Base-by-base conservation (phyloP, 1,140 invertebrate species). In the Cotesia vestalis region DNA sequence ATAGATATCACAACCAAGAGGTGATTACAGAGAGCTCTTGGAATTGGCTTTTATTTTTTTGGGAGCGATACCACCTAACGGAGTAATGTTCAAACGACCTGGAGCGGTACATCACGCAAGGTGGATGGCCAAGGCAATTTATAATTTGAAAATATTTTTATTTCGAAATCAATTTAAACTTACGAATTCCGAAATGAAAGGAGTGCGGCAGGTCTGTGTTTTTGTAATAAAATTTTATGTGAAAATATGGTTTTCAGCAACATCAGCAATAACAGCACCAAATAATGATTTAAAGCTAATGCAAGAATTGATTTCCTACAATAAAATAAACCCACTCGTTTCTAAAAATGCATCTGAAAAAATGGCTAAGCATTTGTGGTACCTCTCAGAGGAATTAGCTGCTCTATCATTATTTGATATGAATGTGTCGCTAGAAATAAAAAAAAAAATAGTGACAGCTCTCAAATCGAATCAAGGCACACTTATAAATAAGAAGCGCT, bases 121-220 rank as follows among this genome's bases (percentile, higher is more conserved):
- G 6, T 79, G 74, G 77, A 77, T 78, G 38, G 38, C 38, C 4
- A 40, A 40, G 38, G 38, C 38, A 8, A 40, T 17, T 67, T 77
- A 77, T 27, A 62, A 64, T 34, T 59, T 76, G 20, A 73, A 76
- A 51, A 74, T 77, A 34, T 80, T 72, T 27, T 20, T 79, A 53
- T 79, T 81, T 67, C 51, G 69, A 64, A 52, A 66, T 12, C 59
- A 75, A 66, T 81, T 80, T 60, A 60, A 74, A 38, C 57, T 78
- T 36, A 74, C 75, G 34, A 34, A 40, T 55, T 38, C 20, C 35
- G 78, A 81, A 68, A 66, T 73, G 53, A 74, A 70, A 0, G 61
- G 52, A 12, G 51, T 78, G n/a, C 46, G 71, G 17, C 62, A 66
- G 20, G 62, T 78, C 20, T 74, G 62, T 55, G 38, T 73, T 53